Evolutionary conservation across 2,797 vertebrate species (phyloP).

Genomic region (Todus mexicanus): DNA sequence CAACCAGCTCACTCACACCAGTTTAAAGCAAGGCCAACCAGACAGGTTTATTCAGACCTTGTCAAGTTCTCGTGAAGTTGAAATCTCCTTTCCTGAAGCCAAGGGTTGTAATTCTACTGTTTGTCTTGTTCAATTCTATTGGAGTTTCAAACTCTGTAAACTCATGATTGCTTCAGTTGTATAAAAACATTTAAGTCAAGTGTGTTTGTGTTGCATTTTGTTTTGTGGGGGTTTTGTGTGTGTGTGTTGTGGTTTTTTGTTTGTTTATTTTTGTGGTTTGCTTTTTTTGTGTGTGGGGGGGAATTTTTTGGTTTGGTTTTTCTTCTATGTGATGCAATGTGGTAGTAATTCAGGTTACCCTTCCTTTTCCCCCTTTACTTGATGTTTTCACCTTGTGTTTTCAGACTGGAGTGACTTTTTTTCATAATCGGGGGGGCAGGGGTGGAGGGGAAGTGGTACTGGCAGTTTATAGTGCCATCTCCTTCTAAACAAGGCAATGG

Average conservation of each 20-base stretch:
- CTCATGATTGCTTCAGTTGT: not conserved
- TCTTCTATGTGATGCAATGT: not conserved
- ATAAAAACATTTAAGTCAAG: not conserved
- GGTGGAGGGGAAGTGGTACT: too few relatives aligned
- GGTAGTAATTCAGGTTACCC: not conserved
- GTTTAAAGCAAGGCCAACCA: not conserved
- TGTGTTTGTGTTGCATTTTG: not conserved
- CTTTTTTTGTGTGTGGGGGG: too few relatives aligned
- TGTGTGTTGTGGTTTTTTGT: not conserved
- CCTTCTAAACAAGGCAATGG: not conserved
- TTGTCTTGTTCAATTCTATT: not conserved
- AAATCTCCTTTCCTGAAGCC: not conserved
- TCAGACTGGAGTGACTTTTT: not conserved
- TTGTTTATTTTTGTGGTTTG: too few relatives aligned
- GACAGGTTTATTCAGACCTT: not conserved
- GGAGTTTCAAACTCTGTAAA: not conserved
- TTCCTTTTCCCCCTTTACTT: not conserved
- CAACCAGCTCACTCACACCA: not conserved
- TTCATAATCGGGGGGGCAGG: not conserved
- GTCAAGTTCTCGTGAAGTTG: not conserved
- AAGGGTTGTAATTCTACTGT: not conserved
- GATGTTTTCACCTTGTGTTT: not conserved
- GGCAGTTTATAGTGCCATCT: not conserved
- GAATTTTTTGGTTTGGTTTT: too few relatives aligned
- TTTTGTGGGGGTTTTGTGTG: too few relatives aligned